These are phyloP conservation scores for Menura novaehollandiae DNA, from an alignment of 2,113 vertebrate species.

Conservation along the genomic window DNA sequence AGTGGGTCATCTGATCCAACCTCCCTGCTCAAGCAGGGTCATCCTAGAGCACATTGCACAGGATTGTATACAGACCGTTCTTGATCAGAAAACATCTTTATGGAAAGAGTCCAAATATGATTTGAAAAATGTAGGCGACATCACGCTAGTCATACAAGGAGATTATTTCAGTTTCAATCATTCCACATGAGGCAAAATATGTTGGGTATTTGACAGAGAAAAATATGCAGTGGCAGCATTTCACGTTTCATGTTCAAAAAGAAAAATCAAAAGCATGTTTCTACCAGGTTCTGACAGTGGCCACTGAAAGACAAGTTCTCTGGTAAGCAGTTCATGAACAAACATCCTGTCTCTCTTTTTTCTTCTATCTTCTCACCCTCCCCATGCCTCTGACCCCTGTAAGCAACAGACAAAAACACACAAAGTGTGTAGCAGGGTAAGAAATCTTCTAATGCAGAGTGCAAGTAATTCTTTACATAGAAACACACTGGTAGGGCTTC, in stretches of 20 bases:
- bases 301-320: neutral
- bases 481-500: neutral
- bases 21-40: neutral
- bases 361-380: neutral
- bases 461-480: neutral
- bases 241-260: neutral
- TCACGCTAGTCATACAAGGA: neutral
- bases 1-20: neutral
- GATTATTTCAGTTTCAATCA: constrained; percentile 19
- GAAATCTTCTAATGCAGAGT: neutral
- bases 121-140: neutral
- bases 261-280: constrained; percentile 11
- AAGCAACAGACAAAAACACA: neutral
- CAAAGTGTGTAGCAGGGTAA: neutral
- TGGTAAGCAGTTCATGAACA: neutral
- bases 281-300: neutral
- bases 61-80: neutral
- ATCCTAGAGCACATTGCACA: neutral
- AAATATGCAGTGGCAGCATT: neutral
- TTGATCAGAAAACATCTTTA: constrained; percentile 12
- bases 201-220: neutral
- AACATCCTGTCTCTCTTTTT: neutral
- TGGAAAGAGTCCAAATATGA: constrained; percentile 24
- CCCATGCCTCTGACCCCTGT: accelerated
- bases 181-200: neutral